Percentiles rank a stretch among this genome's conserved stretches.
Evolutionary conservation across 2,797 vertebrate species (phyloP).

Genomic region (Danio albolineatus): DNA sequence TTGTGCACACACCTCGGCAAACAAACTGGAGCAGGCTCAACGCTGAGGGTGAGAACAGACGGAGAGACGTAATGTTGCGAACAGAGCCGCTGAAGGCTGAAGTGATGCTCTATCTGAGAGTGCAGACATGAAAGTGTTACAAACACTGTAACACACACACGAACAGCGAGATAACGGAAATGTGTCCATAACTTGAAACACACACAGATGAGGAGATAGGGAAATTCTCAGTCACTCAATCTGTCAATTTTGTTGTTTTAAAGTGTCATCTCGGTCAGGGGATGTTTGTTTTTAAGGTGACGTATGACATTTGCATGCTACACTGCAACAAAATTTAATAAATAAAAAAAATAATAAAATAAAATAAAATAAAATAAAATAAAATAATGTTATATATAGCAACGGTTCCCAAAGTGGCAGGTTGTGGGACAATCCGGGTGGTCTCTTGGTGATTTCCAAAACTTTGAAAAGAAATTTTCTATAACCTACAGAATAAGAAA

Average conservation of each 20-base stretch:
- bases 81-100: slow-evolving; percentile 39
- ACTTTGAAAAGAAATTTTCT: too few relatives aligned
- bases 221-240: slow-evolving; percentile 25
- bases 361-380: too few relatives aligned
- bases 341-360: too few relatives aligned
- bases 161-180: slow-evolving; percentile 28
- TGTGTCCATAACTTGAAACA: slow-evolving; percentile 20
- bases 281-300: not conserved
- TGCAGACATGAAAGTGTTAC: slow-evolving; percentile 32
- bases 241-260: not conserved
- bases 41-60: slow-evolving; percentile 51
- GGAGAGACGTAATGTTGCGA: slow-evolving; percentile 48
- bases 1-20: slow-evolving; percentile 66
- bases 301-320: not conserved
- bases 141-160: slow-evolving; percentile 48
- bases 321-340: too few relatives aligned
- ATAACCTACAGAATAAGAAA: too few relatives aligned
- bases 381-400: too few relatives aligned
- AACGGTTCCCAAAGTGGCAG: too few relatives aligned
- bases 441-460: too few relatives aligned
- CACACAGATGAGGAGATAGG: slow-evolving; percentile 35
- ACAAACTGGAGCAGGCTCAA: slow-evolving; percentile 56
- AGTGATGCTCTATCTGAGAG: slow-evolving; percentile 41
- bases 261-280: not conserved
- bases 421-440: too few relatives aligned